Evolutionary conservation across 2,888 invertebrate species (phyloP).

Genomic region (Melanostoma mellinum): DNA sequence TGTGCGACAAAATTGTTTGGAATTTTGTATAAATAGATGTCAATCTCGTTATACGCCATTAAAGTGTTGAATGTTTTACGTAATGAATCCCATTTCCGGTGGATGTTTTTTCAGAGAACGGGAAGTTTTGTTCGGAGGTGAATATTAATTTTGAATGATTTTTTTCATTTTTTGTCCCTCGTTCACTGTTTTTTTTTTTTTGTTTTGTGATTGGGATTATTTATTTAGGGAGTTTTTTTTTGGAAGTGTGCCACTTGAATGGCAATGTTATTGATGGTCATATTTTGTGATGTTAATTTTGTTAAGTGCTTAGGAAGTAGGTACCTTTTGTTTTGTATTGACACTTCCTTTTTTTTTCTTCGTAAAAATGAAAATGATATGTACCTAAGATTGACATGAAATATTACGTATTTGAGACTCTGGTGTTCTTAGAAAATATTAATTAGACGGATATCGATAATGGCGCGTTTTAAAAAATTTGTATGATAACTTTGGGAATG

Average conservation of each 20-base stretch:
- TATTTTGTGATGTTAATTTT: constrained; percentile 49
- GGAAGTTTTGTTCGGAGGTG: constrained; percentile 18
- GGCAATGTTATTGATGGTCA: constrained; percentile 46
- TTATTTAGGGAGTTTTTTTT: constrained; percentile 33
- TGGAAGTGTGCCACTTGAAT: constrained; percentile 32
- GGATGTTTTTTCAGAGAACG: not conserved
- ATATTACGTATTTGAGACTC: no score
- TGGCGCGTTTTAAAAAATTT: no score
- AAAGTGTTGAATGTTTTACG: constrained; percentile 64
- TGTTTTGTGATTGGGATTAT: constrained; percentile 46
- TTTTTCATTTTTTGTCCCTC: not conserved
- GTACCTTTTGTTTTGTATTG: no score
- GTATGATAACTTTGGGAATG: no score
- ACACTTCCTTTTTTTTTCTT: no score
- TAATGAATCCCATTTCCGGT: constrained; percentile 65
- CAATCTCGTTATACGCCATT: constrained; percentile 62
- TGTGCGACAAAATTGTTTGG: constrained; percentile 26
- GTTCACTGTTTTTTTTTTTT: constrained; percentile 1
- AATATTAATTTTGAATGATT: constrained; percentile 61
- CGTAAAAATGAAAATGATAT: no score
- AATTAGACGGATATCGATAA: no score
- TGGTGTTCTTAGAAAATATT: no score
- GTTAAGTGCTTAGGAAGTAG: not conserved
- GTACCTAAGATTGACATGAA: no score
- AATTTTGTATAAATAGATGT: constrained; percentile 57